phyloP scores from a whole-genome alignment of 2,113 vertebrate species.

The Cheirogaleus medius region DNA sequence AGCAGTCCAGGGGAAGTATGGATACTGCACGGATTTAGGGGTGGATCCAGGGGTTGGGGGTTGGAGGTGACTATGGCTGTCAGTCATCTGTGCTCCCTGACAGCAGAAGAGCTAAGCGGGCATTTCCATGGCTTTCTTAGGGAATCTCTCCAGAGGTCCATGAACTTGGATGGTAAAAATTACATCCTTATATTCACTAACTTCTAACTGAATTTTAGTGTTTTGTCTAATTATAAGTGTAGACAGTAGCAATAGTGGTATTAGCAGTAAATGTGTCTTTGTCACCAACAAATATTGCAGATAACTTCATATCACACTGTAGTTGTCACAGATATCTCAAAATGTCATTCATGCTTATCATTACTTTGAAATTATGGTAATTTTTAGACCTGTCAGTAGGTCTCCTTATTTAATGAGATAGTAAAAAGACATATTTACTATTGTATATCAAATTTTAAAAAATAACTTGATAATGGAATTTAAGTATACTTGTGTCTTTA shows the following conservation, averaged over 20 bases:
- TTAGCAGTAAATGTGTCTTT: background rate
- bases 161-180: background rate
- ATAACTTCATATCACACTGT: background rate
- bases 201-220: background rate
- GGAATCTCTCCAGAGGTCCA: background rate
- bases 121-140: background rate
- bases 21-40: background rate
- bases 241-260: background rate
- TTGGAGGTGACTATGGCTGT: accelerated
- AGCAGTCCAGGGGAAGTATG: background rate
- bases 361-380: background rate
- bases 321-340: background rate
- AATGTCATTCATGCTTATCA: background rate
- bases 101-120: background rate
- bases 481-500: conserved; percentile 1
- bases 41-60: background rate
- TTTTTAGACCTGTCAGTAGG: background rate
- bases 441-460: background rate
- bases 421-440: background rate
- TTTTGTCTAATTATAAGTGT: background rate
- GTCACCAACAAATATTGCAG: conserved; percentile 1
- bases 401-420: background rate
- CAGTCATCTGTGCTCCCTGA: background rate
- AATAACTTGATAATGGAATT: background rate
- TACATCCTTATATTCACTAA: background rate